phyloP scores from a whole-genome alignment of 2,797 vertebrate genomes.

The Clarias pachynema region DNA sequence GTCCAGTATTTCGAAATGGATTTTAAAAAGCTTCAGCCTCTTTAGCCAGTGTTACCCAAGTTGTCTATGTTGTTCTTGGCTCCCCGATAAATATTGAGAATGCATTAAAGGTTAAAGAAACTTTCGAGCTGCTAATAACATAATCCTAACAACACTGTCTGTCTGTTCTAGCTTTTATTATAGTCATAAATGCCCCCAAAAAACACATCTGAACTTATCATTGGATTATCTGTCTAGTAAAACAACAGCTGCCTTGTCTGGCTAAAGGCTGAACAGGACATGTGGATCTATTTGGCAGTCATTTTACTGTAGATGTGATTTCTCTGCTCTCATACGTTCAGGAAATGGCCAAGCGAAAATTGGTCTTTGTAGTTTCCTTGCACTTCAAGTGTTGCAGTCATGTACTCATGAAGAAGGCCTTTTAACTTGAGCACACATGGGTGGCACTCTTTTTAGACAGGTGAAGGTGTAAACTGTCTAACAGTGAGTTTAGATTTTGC shows the following conservation, averaged over 20 bases:
- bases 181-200: background rate
- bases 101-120: conserved; percentile 30
- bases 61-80: conserved; percentile 38
- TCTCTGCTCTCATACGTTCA: conserved; percentile 1
- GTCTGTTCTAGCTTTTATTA: conserved; percentile 22
- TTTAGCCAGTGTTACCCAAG: conserved; percentile 32
- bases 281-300: background rate
- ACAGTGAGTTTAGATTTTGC: conserved; percentile 40
- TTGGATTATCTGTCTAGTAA: conserved; percentile 40
- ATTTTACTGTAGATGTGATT: conserved; percentile 6
- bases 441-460: conserved; percentile 51
- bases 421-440: conserved; percentile 39
- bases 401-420: conserved; percentile 24
- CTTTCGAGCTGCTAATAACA: conserved; percentile 16
- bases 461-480: conserved; percentile 45
- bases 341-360: background rate
- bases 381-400: background rate
- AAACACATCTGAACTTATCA: conserved; percentile 23
- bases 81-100: conserved; percentile 26
- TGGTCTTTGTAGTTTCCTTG: conserved; percentile 21
- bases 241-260: conserved; percentile 20
- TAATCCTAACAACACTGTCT: conserved; percentile 28
- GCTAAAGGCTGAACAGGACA: conserved; percentile 19
- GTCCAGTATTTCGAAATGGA: conserved; percentile 32
- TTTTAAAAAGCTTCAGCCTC: conserved; percentile 29